phyloP scores from a whole-genome alignment of 2,113 vertebrate species.

The Alligator mississippiensis region DNA sequence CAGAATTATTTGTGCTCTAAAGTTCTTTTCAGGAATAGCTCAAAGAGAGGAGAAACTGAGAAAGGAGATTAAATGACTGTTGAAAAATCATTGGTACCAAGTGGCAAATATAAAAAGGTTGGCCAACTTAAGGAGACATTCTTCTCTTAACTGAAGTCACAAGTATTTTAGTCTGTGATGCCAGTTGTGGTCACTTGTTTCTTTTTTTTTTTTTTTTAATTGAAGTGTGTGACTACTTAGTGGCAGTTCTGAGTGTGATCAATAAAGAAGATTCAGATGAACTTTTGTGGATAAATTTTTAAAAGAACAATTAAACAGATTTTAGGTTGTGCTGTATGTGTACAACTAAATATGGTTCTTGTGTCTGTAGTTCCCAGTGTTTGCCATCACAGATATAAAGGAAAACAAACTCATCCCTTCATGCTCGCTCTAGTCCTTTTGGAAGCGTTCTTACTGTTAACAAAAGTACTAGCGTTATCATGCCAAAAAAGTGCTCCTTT shows the following conservation, averaged over 20 bases:
- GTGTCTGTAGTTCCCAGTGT: background rate
- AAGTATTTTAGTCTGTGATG: background rate
- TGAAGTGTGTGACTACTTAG: background rate
- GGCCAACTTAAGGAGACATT: background rate
- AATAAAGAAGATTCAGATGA: background rate
- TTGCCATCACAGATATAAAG: background rate
- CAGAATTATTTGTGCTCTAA: background rate
- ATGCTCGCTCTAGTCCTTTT: background rate
- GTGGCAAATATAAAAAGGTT: background rate
- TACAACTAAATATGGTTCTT: background rate
- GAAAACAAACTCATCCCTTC: background rate
- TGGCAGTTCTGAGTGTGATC: background rate
- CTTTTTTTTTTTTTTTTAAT: conserved; percentile 6
- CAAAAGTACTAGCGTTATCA: background rate
- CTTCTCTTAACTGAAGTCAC: background rate
- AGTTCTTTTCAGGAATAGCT: too few relatives aligned
- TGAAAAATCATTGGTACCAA: background rate
- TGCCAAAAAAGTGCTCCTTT: background rate
- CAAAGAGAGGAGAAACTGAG: too few relatives aligned
- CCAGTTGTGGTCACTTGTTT: background rate
- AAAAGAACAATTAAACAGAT: background rate
- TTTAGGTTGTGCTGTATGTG: background rate
- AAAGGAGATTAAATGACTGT: too few relatives aligned
- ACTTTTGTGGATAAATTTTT: background rate
- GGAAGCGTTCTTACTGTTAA: background rate